Conservation (phyloP, 2,113 vertebrate species). For the Litocranius walleri region DNA sequence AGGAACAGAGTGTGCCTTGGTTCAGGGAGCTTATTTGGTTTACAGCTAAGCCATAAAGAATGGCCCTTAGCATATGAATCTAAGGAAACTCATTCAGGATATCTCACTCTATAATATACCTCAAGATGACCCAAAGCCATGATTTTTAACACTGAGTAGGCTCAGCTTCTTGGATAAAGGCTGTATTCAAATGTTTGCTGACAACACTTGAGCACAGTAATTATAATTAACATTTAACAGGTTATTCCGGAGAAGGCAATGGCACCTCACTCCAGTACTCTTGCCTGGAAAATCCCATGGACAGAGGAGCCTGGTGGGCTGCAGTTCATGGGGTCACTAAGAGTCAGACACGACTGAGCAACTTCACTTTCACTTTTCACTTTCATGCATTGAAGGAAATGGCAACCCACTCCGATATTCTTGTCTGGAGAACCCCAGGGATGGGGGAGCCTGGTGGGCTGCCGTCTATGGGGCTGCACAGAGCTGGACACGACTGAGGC, state of each 20-base stretch:
- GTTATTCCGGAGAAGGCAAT: not conserved
- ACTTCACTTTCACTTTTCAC: too few species aligned
- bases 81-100: constrained; percentile 12
- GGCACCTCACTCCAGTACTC: too few species aligned
- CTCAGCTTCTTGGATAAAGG: not conserved
- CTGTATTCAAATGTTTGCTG: not conserved
- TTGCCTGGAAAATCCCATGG: too few species aligned
- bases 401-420: too few species aligned
- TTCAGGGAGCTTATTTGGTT: not conserved
- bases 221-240: not conserved
- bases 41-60: not conserved
- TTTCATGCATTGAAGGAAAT: too few species aligned
- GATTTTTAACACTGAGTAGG: not conserved
- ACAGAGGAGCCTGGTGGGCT: too few species aligned
- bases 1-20: not conserved
- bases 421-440: too few species aligned
- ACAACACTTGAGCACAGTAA: not conserved
- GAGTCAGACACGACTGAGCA: accelerated
- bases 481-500: too few species aligned
- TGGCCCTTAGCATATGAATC: not conserved
- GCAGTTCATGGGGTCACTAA: too few species aligned
- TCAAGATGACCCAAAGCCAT: not conserved
- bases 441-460: too few species aligned
- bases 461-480: too few species aligned
- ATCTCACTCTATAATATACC: not conserved